phyloP scores from a whole-genome alignment of 2,888 invertebrate genomes.

The Hyles lineata region DNA sequence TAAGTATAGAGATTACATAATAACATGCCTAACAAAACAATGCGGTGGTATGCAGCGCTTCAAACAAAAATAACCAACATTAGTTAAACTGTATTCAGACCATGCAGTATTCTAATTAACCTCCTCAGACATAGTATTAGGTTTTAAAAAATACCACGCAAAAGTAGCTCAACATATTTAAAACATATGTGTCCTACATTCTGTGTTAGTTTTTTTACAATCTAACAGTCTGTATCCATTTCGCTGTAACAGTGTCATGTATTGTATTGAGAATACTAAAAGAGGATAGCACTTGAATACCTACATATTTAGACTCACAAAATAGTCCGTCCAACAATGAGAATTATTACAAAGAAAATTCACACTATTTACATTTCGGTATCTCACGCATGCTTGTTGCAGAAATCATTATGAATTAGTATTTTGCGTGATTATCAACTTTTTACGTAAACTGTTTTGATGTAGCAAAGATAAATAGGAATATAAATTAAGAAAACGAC shows the following conservation, averaged over 20 bases:
- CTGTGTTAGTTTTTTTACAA: conserved; percentile 15
- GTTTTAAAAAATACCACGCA: conserved; percentile 30
- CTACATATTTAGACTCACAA: background rate
- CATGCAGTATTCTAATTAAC: background rate
- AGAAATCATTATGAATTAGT: too few species aligned
- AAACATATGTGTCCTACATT: conserved; percentile 21
- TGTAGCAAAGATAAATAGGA: too few species aligned
- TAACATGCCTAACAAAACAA: too few species aligned
- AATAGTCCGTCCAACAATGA: background rate
- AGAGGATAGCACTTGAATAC: background rate
- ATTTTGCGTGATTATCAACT: too few species aligned
- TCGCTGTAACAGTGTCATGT: conserved; percentile 4
- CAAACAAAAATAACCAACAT: background rate
- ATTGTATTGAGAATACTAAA: background rate
- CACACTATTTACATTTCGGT: too few species aligned
- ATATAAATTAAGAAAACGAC: too few species aligned
- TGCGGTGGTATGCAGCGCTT: too few species aligned
- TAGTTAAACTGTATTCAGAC: background rate
- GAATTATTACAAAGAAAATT: background rate
- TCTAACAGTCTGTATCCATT: conserved; percentile 18
- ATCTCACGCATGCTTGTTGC: too few species aligned
- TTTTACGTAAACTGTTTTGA: too few species aligned
- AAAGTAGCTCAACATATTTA: conserved; percentile 12
- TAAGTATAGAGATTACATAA: too few species aligned
- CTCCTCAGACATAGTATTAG: conserved; percentile 29